phyloP scores from a whole-genome alignment of 2,797 vertebrate genomes.

The Poeciliopsis gracilis region DNA sequence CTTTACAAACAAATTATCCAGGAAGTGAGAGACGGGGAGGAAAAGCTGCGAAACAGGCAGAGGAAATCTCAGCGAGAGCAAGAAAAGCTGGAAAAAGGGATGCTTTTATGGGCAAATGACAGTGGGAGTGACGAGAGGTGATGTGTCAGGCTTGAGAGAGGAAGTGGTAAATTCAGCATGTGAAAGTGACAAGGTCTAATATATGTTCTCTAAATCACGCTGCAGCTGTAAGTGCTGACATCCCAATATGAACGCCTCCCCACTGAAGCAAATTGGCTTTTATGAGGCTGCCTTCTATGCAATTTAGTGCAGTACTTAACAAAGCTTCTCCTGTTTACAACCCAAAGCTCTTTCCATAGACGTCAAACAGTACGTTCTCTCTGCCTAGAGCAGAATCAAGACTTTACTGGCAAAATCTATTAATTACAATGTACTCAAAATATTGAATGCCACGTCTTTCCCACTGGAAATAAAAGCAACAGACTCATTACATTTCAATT shows the following conservation, averaged over 20 bases:
- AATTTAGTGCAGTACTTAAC: slow-evolving; percentile 74
- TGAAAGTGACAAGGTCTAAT: slow-evolving; percentile 58
- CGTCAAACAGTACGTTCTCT: slow-evolving; percentile 47
- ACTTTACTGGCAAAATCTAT: slow-evolving; percentile 17
- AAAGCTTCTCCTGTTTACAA: slow-evolving; percentile 74
- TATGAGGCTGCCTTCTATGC: slow-evolving; percentile 72
- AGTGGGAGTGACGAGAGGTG: slow-evolving; percentile 38
- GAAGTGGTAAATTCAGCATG: slow-evolving; percentile 41
- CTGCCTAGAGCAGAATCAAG: slow-evolving; percentile 11
- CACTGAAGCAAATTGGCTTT: slow-evolving; percentile 74
- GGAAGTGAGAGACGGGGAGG: slow-evolving; percentile 32
- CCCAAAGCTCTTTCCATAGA: slow-evolving; percentile 54
- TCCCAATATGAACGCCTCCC: slow-evolving; percentile 63
- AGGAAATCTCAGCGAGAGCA: slow-evolving; percentile 14
- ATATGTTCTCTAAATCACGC: slow-evolving; percentile 58
- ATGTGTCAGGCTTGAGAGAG: slow-evolving; percentile 29
- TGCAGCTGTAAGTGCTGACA: slow-evolving; percentile 68
- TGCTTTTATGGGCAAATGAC: slow-evolving; percentile 26
- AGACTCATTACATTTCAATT: background rate
- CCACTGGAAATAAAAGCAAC: background rate
- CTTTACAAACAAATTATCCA: slow-evolving; percentile 57
- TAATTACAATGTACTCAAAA: slow-evolving; percentile 9
- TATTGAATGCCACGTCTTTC: slow-evolving; percentile 7
- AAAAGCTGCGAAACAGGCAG: slow-evolving; percentile 13
- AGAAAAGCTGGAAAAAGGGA: background rate